Evolutionary conservation across 2,797 vertebrate species (phyloP).

Genomic region (Galaxias olidus): DNA sequence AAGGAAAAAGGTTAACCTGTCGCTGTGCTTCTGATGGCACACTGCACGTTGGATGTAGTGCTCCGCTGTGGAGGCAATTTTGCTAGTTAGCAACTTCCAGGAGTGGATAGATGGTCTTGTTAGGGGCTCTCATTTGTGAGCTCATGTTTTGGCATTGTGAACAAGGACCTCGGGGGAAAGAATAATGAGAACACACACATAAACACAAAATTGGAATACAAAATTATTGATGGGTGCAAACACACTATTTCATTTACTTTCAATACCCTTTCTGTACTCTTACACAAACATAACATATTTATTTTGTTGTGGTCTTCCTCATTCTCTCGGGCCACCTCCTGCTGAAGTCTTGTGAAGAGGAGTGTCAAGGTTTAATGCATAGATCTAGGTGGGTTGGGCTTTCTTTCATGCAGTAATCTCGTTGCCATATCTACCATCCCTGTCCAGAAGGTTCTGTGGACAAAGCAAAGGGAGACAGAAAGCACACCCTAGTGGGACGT

Average conservation of each 20-base stretch:
- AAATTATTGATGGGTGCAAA: constrained; percentile 16
- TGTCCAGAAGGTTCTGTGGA: constrained; percentile 55
- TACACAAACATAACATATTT: constrained; percentile 9
- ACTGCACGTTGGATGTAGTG: not conserved
- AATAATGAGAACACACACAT: constrained; percentile 30
- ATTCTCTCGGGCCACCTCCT: constrained; percentile 55
- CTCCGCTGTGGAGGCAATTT: constrained; percentile 28
- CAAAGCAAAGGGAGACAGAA: constrained; percentile 44
- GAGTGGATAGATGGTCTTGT: constrained; percentile 46
- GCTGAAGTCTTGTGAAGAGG: constrained; percentile 70
- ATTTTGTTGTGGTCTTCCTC: constrained; percentile 50
- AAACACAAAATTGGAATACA: constrained; percentile 21
- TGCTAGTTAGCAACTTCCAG: constrained; percentile 39
- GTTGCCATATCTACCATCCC: constrained; percentile 61
- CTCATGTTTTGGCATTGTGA: constrained; percentile 37
- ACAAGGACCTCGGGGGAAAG: constrained; percentile 46
- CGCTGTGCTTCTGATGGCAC: not conserved
- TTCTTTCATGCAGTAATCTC: constrained; percentile 65
- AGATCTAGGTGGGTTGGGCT: constrained; percentile 62
- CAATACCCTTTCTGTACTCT: not conserved
- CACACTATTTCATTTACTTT: constrained; percentile 35
- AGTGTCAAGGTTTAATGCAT: constrained; percentile 70
- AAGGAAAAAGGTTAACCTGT: not conserved
- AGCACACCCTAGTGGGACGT: constrained; percentile 33
- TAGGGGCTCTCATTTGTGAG: constrained; percentile 57